Conservation (phyloP, 1,140 invertebrate genomes). For the Orius laevigatus region DNA sequence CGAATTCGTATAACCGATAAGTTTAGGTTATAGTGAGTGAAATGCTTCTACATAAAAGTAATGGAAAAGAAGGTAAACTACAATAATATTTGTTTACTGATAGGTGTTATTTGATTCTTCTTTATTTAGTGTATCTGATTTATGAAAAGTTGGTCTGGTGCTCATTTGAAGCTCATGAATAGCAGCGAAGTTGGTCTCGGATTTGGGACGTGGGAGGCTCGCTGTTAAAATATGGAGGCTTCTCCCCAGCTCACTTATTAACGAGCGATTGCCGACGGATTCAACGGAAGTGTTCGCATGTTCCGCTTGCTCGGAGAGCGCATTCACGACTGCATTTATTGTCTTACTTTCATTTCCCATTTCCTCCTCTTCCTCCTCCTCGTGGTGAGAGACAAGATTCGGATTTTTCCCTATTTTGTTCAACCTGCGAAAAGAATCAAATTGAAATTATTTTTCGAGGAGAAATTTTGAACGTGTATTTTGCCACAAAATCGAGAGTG, state of each 20-base stretch:
- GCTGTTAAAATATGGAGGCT: conserved; percentile 23
- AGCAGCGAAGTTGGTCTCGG: conserved; percentile 63
- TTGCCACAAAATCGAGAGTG: no score
- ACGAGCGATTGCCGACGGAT: conserved; percentile 35
- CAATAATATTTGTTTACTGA: no score
- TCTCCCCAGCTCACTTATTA: conserved; percentile 40
- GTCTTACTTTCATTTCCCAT: conserved; percentile 74
- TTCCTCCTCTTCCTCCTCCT: conserved; percentile 44
- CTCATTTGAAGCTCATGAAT: conserved; percentile 34
- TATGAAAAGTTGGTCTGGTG: conserved; percentile 51
- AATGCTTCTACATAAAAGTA: neutral
- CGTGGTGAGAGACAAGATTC: conserved; percentile 80
- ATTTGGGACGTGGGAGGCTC: conserved; percentile 57
- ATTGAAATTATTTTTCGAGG: no score
- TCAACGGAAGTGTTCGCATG: conserved; percentile 60
- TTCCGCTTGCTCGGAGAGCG: conserved; percentile 71
- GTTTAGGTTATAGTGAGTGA: conserved; percentile 13
- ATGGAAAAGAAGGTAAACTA: neutral
- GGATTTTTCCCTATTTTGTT: conserved; percentile 99
- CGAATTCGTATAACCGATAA: no score
- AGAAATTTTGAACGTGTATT: no score
- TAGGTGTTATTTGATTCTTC: conserved; percentile 35
- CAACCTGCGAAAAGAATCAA: conserved; percentile 41
- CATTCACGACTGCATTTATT: conserved; percentile 80
- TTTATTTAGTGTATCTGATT: conserved; percentile 56